Evolutionary conservation across 2,888 invertebrate genomes (phyloP), one percentile per base, ranked within the genome.

Genomic region (Drosophila neutralis): DNA sequence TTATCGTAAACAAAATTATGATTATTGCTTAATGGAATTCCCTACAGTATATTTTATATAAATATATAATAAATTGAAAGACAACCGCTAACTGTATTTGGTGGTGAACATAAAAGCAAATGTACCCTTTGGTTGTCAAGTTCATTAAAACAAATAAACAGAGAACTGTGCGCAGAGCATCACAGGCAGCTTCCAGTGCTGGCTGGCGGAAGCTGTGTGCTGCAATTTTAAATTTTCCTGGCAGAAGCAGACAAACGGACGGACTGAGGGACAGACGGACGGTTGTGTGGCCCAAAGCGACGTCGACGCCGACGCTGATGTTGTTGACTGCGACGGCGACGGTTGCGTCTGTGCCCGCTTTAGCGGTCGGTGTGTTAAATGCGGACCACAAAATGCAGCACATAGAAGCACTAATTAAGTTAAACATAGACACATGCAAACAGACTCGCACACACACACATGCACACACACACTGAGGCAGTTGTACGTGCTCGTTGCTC

Each of bases 321-420:
- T 36, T 54, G 61, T 38, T 18, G 59, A 21, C 35, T 53, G 24
- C 40, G 27, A 59, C 68, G 21, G 33, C 40, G 52, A 59, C 60
- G 53, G 27, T 53, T 61, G 57, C 56, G 64, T 64, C 80, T 67
- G 53, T 54, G 59, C 45, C 33, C 60, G 71, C 70, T 74, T 70
- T 80, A 76, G 79, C 73, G 82, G 68, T 80, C 77, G 71, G 63
- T 80, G 89, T 82, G 85, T 87, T 87, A 84, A 89, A 87, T 84
- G 83, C 78, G 82, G 70, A 87, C 87, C 87, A 73, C 89, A 87
- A 82, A 86, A 89, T 85, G 83, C 86, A 87, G 78, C 62, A 73
- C 85, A 80, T 75, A 88, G 80, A 73, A 78, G 89, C 88, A 80
- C 87, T 87, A 87, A 87, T 87, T 89, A 88, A 87, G 90, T 89